phyloP scores from a whole-genome alignment of 1,140 invertebrate species.

The Anthonomus grandis region DNA sequence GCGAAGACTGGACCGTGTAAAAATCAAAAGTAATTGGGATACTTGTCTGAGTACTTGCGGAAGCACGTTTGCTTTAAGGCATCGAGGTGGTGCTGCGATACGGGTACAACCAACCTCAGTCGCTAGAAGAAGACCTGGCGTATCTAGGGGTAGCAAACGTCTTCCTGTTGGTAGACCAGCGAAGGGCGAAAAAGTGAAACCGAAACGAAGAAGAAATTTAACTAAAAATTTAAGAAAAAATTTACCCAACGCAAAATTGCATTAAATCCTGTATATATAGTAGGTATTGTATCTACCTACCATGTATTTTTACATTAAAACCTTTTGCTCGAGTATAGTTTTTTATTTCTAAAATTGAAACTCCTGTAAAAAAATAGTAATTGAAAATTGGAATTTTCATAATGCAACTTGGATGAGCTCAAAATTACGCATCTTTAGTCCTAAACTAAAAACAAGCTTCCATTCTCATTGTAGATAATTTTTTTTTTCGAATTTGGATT shows the following conservation, averaged over 20 bases:
- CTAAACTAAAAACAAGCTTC: no score
- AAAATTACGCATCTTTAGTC: no score
- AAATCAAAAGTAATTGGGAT: conserved; percentile 9
- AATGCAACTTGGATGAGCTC: no score
- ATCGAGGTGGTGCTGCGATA: conserved; percentile 5
- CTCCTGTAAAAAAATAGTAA: no score
- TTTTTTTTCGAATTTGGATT: no score
- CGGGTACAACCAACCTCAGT: conserved; percentile 10
- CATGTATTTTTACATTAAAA: no score
- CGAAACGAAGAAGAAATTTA: conserved; percentile 10
- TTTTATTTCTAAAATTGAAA: no score
- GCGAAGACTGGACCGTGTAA: conserved; percentile 5
- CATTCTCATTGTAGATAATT: no score
- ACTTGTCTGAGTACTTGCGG: conserved; percentile 8
- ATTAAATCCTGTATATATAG: no score
- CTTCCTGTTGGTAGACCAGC: conserved; percentile 7
- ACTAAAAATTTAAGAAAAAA: conserved; percentile 2
- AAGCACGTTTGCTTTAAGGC: background rate
- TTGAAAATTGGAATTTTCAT: no score
- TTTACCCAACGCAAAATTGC: conserved; percentile 3
- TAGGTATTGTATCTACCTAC: no score
- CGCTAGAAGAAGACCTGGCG: conserved; percentile 7
- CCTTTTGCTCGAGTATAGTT: no score
- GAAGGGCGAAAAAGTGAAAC: conserved; percentile 4
- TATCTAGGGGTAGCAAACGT: conserved; percentile 16